Percentiles rank a stretch among this genome's conserved stretches.
Evolutionary conservation across 2,888 invertebrate genomes (phyloP).

Genomic region (Dorcus hopei): DNA sequence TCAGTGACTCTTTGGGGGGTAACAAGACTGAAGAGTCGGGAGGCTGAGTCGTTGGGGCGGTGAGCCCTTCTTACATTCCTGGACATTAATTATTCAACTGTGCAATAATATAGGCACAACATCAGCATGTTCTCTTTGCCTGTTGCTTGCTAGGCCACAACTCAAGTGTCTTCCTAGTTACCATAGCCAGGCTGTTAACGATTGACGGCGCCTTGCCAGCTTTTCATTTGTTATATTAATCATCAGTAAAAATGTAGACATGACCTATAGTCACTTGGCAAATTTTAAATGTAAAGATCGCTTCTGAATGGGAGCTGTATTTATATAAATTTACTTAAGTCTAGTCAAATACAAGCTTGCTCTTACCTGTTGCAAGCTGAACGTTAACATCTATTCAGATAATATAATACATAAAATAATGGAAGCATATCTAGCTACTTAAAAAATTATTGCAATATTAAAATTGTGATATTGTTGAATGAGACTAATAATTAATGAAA

Average conservation of each 20-base stretch:
- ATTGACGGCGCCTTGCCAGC: constrained; percentile 17
- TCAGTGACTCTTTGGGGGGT: constrained; percentile 39
- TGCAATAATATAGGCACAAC: constrained; percentile 33
- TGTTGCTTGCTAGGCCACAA: constrained; percentile 38
- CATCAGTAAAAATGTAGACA: constrained; percentile 17
- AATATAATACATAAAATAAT: constrained; percentile 35
- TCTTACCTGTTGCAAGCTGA: constrained; percentile 27
- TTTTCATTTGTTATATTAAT: constrained; percentile 21
- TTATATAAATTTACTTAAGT: constrained; percentile 13
- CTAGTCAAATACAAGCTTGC: constrained; percentile 28
- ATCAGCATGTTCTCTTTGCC: constrained; percentile 28
- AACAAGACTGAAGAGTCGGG: constrained; percentile 37
- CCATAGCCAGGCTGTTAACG: constrained; percentile 29
- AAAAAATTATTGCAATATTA: constrained; percentile 49
- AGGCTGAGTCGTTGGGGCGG: constrained; percentile 35
- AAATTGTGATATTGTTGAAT: constrained; percentile 52
- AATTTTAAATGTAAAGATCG: constrained; percentile 12
- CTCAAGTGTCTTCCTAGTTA: constrained; percentile 45
- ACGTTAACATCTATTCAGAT: constrained; percentile 10
- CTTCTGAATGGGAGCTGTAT: constrained; percentile 1
- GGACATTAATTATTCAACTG: constrained; percentile 39
- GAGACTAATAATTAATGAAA: constrained; percentile 48
- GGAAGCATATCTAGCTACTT: constrained; percentile 48
- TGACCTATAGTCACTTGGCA: constrained; percentile 10
- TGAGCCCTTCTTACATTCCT: constrained; percentile 44